Base-by-base conservation (phyloP, 2,797 vertebrate genomes). In the Pelodytes ibericus region DNA sequence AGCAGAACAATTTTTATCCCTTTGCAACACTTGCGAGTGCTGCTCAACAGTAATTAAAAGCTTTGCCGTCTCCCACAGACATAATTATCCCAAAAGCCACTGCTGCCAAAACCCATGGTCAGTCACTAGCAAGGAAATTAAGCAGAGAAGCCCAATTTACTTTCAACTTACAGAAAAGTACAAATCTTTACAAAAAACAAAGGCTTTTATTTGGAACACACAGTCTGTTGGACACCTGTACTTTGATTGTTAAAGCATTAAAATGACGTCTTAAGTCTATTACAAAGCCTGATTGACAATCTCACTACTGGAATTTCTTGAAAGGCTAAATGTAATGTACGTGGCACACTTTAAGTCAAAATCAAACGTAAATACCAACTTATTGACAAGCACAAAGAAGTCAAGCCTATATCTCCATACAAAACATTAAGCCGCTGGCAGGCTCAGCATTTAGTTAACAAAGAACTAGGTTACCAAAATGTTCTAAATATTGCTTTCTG, bases 401-500 rank as follows among this genome's bases (percentile, higher is more conserved):
- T 53, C n/a, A 24, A 53, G 16, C 13, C 13, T n/a, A 13, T 53
- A 16, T 53, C 13, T 24, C 44, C 13, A 47, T 47, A 47, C 11
- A 15, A 47, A 47, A 20, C 49, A 53, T 2, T 49, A 56, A 63
- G 24, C 56, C 18, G 2, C 8, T 63, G 16, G 1, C 29, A 18
- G 49, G 18, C 31, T 25, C 41, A 57, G 3, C 8, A 16, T 33
- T 71, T 20, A n/a, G 20, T 64, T 53, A 27, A 9, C 24, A 71
- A 49, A 57, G 41, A 49, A 64, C 24, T 10, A 26, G 20, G 3
- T 36, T 10, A 24, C 13, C 15, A 61, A 60, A 31, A 56, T 22
- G 2, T 36, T 68, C n/a, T 11, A 65, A 67, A 72, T 78, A 51
- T 78, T 61, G 72, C 62, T 56, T 72, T 62, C 70, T n/a, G 57